Evolutionary conservation across 2,113 vertebrate genomes (phyloP).

Genomic region (Pluvialis apricaria): DNA sequence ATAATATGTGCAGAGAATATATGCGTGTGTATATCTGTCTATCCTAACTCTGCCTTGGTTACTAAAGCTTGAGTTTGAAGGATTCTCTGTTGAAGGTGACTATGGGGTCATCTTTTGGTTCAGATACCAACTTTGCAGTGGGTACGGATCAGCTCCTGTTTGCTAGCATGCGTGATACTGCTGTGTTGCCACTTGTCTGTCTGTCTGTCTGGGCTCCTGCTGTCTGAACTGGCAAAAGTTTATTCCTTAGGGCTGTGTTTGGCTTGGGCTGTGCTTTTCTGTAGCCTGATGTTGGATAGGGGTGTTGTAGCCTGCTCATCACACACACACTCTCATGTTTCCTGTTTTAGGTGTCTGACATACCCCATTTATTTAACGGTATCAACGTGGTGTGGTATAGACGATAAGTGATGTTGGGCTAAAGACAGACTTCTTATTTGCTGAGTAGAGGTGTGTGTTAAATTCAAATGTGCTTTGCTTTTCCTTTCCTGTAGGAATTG

Average conservation of each 20-base stretch:
- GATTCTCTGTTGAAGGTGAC: neutral
- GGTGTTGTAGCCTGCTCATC: neutral
- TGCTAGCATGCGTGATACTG: fast-evolving
- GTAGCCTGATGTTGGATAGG: neutral
- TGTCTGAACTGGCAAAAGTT: neutral
- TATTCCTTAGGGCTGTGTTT: neutral
- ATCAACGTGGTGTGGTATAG: fast-evolving
- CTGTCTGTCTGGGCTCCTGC: neutral
- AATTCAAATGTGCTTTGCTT: neutral
- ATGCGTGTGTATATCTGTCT: neutral
- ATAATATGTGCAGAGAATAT: neutral
- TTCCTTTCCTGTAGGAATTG: neutral
- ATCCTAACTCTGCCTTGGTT: neutral
- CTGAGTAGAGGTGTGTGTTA: neutral
- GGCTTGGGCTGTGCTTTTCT: neutral
- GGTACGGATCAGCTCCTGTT: neutral
- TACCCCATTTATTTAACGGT: no score
- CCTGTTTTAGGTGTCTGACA: fast-evolving
- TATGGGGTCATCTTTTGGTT: neutral
- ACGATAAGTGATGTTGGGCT: neutral
- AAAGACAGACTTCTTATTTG: neutral
- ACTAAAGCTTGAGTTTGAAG: neutral
- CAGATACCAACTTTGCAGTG: neutral
- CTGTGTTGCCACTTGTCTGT: fast-evolving
- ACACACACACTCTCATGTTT: neutral